A percentile compares a stretch with the other conserved stretches of the same genome.
Conservation (phyloP, 2,797 vertebrate genomes). For the Cossypha heuglini region DNA sequence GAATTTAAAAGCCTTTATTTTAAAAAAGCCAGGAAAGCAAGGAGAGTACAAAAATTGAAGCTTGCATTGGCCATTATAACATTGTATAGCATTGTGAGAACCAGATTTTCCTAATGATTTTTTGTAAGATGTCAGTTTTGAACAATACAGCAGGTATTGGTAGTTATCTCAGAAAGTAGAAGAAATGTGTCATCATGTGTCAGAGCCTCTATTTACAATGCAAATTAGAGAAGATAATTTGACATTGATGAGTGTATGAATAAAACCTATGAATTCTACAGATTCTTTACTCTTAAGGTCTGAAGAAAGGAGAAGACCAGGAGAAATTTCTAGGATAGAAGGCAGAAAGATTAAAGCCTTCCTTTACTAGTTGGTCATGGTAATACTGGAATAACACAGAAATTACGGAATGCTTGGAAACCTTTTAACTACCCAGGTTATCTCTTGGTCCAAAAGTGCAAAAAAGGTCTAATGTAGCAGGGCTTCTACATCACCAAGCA, state of each 20-base stretch:
- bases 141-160: neutral
- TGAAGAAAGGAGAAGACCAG: neutral
- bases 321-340: neutral
- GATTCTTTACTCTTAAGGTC: neutral
- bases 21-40: neutral
- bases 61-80: neutral
- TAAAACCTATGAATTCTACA: neutral
- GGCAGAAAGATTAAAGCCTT: neutral
- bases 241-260: neutral
- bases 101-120: neutral
- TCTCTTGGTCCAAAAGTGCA: neutral
- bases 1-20: no score
- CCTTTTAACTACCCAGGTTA: neutral
- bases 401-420: neutral
- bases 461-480: neutral
- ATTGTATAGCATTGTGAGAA: neutral
- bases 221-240: slow-evolving; percentile 24
- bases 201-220: neutral
- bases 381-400: neutral
- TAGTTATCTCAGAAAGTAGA: neutral
- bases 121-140: neutral
- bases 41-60: neutral
- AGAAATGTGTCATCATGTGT: neutral
- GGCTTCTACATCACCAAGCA: neutral
- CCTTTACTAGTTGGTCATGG: neutral